phyloP scores from a whole-genome alignment of 35 echinoderm and acorn worm genomes.

The Apostichopus japonicus region DNA sequence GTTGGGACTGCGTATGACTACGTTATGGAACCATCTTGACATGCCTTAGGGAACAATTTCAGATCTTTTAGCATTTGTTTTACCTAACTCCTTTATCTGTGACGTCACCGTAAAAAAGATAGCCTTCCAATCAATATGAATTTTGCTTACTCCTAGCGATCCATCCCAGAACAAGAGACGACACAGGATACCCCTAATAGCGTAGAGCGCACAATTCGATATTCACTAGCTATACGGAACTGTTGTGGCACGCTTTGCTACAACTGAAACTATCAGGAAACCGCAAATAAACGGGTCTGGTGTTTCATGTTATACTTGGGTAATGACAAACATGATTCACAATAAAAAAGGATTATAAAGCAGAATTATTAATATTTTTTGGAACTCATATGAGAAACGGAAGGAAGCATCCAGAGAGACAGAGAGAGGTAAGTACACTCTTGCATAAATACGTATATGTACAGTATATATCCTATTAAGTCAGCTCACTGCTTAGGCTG shows the following conservation, averaged over 20 bases:
- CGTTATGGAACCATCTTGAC: constrained; percentile 17
- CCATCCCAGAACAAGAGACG: constrained; percentile 18
- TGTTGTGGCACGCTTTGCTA: background rate
- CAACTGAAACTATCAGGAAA: background rate
- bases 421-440: background rate
- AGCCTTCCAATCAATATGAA: constrained; percentile 47
- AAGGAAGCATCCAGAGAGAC: background rate
- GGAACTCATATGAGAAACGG: no score
- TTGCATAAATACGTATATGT: background rate
- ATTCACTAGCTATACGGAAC: background rate
- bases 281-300: background rate
- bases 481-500: no score
- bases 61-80: constrained; percentile 46
- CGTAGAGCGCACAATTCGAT: constrained; percentile 16
- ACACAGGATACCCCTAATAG: constrained; percentile 6
- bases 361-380: background rate
- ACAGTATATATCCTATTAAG: background rate
- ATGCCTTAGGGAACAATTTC: constrained; percentile 44
- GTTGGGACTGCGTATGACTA: background rate
- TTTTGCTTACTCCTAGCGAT: constrained; percentile 21
- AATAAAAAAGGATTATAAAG: background rate
- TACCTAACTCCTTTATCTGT: constrained; percentile 48
- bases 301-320: background rate
- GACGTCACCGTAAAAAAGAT: constrained; percentile 27
- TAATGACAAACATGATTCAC: background rate